These are phyloP conservation scores for chimpanzee (Pan troglodytes) DNA, from an alignment of 2,113 vertebrate genomes.

Conservation along the genomic window NHGRI_mPanTro3-v2.1_pri NC_072411.2:114088501-114089000, in stretches of 20 bases:
- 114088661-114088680: slow-evolving; percentile 90
- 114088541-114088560: slow-evolving; percentile 81
- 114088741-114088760: slow-evolving; percentile 87
- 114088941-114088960: slow-evolving; percentile 63
- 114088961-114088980: slow-evolving; percentile 73
- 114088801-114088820: slow-evolving; percentile 87
- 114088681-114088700: slow-evolving; percentile 91
- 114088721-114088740: slow-evolving; percentile 89
- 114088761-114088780: slow-evolving; percentile 89
- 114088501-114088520: slow-evolving; percentile 69
- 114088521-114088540: slow-evolving; percentile 69
- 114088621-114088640: slow-evolving; percentile 89
- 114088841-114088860: slow-evolving; percentile 80
- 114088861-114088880: slow-evolving; percentile 72
- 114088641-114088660: slow-evolving; percentile 86
- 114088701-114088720: slow-evolving; percentile 91
- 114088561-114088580: slow-evolving; percentile 84
- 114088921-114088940: slow-evolving; percentile 60
- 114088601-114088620: slow-evolving; percentile 89
- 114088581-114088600: slow-evolving; percentile 86
- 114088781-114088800: slow-evolving; percentile 89
- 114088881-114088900: slow-evolving; percentile 65
- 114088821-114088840: slow-evolving; percentile 87
- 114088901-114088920: slow-evolving; percentile 63
- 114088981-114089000: slow-evolving; percentile 73